Evolutionary conservation across 2,797 vertebrate genomes (phyloP).

Genomic region (Columba guinea): DNA sequence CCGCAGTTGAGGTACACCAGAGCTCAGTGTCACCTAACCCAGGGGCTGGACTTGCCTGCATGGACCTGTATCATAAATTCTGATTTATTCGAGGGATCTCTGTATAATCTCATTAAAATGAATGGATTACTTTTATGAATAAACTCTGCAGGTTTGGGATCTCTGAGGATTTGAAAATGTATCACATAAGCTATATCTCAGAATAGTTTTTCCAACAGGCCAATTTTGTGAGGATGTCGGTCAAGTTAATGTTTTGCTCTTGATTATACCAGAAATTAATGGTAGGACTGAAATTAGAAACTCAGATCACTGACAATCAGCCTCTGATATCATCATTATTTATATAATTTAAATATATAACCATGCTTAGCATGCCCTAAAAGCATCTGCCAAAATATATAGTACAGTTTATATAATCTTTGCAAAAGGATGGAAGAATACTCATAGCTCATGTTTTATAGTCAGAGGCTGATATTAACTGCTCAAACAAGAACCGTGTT

Average conservation of each 20-base stretch:
- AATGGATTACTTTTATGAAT: not conserved
- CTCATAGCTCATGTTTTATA: slow-evolving; percentile 44
- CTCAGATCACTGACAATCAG: not conserved
- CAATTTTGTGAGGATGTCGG: not conserved
- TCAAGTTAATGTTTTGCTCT: slow-evolving; percentile 1
- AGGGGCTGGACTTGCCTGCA: not conserved
- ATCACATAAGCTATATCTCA: not conserved
- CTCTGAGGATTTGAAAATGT: not conserved
- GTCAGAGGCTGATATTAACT: slow-evolving; percentile 52
- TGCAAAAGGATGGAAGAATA: slow-evolving; percentile 20
- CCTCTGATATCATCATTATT: not conserved
- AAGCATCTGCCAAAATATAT: slow-evolving; percentile 22
- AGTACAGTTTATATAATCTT: not conserved
- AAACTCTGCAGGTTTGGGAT: not conserved
- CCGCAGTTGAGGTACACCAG: not conserved
- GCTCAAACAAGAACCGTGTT: slow-evolving; percentile 43
- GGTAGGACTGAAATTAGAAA: not conserved
- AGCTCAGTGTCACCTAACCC: not conserved
- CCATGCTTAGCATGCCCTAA: not conserved
- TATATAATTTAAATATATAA: not conserved
- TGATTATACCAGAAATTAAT: not conserved
- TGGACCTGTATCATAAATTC: not conserved
- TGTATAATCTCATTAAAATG: not conserved
- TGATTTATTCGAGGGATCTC: not conserved
- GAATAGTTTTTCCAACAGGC: not conserved